Evolutionary conservation across 2,888 invertebrate species (phyloP).

Genomic region (Smittia aterrima): DNA sequence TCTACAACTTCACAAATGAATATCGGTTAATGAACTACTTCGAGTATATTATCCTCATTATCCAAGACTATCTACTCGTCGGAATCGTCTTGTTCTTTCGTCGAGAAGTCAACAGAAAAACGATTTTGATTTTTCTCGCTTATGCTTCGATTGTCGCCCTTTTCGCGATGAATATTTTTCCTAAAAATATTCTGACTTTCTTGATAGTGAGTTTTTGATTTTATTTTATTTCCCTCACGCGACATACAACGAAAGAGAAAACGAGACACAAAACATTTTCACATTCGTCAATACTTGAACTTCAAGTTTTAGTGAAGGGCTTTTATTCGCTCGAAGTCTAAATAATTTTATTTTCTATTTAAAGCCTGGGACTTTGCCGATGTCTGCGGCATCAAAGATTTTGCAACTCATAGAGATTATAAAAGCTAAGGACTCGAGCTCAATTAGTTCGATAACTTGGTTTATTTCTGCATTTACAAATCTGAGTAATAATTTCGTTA

Average conservation of each 20-base stretch:
- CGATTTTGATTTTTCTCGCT: background rate
- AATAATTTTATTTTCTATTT: too few species aligned
- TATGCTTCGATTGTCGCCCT: slow-evolving; percentile 44
- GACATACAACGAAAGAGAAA: too few species aligned
- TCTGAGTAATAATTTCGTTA: slow-evolving; percentile 60
- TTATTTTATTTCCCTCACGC: background rate
- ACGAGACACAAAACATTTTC: too few species aligned
- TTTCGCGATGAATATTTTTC: slow-evolving; percentile 50
- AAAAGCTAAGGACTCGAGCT: slow-evolving; percentile 67
- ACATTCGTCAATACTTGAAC: too few species aligned
- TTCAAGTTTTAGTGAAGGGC: slow-evolving; percentile 38
- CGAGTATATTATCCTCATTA: slow-evolving; percentile 59
- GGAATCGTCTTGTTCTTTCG: slow-evolving; percentile 19
- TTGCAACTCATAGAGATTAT: slow-evolving; percentile 74
- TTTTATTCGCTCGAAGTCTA: too few species aligned
- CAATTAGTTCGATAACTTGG: slow-evolving; percentile 78
- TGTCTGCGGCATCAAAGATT: slow-evolving; percentile 80
- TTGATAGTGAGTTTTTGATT: slow-evolving; percentile 60
- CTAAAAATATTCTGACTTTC: slow-evolving; percentile 58
- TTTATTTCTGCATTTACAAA: slow-evolving; percentile 78
- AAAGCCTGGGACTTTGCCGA: slow-evolving; percentile 72
- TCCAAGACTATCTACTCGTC: slow-evolving; percentile 25
- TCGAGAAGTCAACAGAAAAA: background rate
- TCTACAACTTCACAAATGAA: slow-evolving; percentile 73
- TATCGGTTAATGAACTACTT: slow-evolving; percentile 75